Conservation (phyloP, 2,797 vertebrate genomes). For the Pseudochromis fuscus region DNA sequence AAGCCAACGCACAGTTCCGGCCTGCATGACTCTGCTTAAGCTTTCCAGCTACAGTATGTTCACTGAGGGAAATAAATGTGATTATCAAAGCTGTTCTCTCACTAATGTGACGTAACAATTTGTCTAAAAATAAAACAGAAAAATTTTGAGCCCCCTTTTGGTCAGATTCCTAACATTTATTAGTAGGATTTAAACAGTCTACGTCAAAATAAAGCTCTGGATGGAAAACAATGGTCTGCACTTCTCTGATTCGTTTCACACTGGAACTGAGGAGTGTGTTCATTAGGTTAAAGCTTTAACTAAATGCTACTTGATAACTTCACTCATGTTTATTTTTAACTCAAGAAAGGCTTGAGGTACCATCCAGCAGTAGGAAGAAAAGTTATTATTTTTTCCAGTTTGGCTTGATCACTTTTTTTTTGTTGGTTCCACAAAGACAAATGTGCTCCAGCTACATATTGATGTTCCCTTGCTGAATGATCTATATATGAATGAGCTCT, state of each 20-base stretch:
- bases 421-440: neutral
- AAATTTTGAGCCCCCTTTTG: constrained; percentile 51
- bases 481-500: too few species aligned
- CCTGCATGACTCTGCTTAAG: constrained; percentile 61
- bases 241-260: constrained; percentile 36
- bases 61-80: constrained; percentile 72
- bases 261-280: neutral
- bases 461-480: neutral
- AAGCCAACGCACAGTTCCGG: constrained; percentile 40
- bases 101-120: constrained; percentile 61
- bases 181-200: constrained; percentile 46
- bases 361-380: too few species aligned
- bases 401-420: neutral
- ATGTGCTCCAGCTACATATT: neutral
- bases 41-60: constrained; percentile 63
- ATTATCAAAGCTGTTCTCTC: constrained; percentile 69
- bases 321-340: neutral
- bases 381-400: too few species aligned
- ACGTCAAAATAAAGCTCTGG: constrained; percentile 52
- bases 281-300: neutral
- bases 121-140: constrained; percentile 74
- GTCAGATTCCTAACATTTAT: constrained; percentile 55
- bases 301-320: neutral
- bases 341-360: neutral
- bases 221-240: constrained; percentile 9